Percentiles rank a stretch among this genome's conserved stretches.
Evolutionary conservation across 2,113 vertebrate genomes (phyloP).

Genomic region (Agapornis roseicollis): DNA sequence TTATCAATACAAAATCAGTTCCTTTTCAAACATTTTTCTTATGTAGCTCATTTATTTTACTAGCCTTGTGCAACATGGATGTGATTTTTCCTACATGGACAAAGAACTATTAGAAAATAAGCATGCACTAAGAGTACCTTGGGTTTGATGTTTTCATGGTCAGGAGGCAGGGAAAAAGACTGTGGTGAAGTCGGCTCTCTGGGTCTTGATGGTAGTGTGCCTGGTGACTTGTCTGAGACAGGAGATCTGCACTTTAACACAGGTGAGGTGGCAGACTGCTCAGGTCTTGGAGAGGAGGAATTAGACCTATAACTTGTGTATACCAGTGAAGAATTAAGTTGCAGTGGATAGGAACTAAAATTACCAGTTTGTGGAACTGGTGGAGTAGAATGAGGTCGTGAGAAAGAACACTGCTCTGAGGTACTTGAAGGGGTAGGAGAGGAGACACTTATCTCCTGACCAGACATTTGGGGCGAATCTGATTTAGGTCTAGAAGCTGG

Average conservation of each 20-base stretch:
- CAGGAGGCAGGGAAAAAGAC: constrained; percentile 58
- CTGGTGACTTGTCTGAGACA: constrained; percentile 45
- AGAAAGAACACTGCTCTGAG: not conserved
- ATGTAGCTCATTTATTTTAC: not conserved
- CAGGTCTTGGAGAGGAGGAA: constrained; percentile 35
- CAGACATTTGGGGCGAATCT: not conserved
- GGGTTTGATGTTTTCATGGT: constrained; percentile 69
- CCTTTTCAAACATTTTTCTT: not conserved
- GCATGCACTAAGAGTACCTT: constrained; percentile 79
- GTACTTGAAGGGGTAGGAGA: not conserved
- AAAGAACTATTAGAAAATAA: constrained; percentile 28
- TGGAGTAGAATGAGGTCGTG: not conserved
- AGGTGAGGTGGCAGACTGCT: not conserved
- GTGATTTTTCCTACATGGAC: not conserved
- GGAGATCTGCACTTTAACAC: constrained; percentile 29
- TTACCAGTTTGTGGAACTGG: not conserved
- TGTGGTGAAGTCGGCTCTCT: constrained; percentile 66
- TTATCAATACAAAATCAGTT: not conserved
- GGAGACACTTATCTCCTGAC: not conserved
- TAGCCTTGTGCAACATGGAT: not conserved
- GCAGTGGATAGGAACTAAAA: not conserved
- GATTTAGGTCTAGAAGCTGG: constrained; percentile 19
- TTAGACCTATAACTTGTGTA: not conserved
- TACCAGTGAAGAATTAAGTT: not conserved
- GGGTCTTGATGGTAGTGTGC: constrained; percentile 67